Evolutionary conservation across 1,140 invertebrate species (phyloP), one percentile per base, ranked within the genome.

Genomic region (Eulimnadia texana): DNA sequence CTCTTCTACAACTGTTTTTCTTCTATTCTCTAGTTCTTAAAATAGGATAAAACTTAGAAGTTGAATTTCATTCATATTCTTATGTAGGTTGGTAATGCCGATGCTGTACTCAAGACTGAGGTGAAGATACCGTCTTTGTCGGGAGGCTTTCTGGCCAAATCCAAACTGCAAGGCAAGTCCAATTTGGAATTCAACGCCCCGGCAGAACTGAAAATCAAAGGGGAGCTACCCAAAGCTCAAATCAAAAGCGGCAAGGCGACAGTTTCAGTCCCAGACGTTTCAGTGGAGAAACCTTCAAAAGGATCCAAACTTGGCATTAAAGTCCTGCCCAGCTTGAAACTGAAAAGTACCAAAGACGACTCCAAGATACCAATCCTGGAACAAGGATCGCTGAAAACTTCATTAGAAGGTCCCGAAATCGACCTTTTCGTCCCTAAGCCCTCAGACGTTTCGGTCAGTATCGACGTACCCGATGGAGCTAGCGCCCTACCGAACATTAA

Each of bases 291-390:
- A 16, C 27, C 55, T n/a, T 13, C 60, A 1, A 61, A 61, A 42
- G 20, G 28, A 2, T 54, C 60, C 2, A 61, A 61, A 19, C 53
- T 61, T 20, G 60, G 27, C 24, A 47, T 61, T 11, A 61, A 61
- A 54, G 60, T 61, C 11, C 42, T 61, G 25, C 60, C 60, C 22
- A 51, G 53, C 51, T n/a, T 61, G 16, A 61, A 61, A 52, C 50
- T 61, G 23, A 61, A 61, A 61, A 28, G 3, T 1, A 54, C 27
- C 11, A n/a, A n/a, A n/a, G 28, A 27, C 28, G 33, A 57, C 13
- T 23, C 16, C 55, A 57, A 29, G 28, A 28, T 27, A 1, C 55
- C 16, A 19, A 27, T 57, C 33, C 55, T 33, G 24, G 55, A 33
- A 54, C 52, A 25, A 25, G 22, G 28, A 25, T 23, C 28, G 19